phyloP scores from a whole-genome alignment of 2,797 vertebrate species.

The Melanogrammus aeglefinus region DNA sequence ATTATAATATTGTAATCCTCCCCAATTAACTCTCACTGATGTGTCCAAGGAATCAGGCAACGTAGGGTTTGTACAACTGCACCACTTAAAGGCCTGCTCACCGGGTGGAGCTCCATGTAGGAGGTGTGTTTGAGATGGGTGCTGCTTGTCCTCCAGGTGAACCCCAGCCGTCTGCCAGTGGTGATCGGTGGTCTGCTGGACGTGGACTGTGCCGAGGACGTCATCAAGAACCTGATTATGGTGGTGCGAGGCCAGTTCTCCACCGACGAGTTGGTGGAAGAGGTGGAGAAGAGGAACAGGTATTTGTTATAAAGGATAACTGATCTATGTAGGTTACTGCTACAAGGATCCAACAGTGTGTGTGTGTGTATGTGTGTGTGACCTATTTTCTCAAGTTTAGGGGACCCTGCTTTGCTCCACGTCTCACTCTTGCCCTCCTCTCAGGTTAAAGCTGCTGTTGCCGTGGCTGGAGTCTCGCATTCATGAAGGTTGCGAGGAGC shows the following conservation, averaged over 20 bases:
- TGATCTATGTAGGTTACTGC: no score
- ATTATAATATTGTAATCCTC: no score
- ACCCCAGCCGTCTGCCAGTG: conserved; percentile 86
- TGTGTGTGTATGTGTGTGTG: no score
- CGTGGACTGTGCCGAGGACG: conserved; percentile 90
- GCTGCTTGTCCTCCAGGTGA: conserved; percentile 71
- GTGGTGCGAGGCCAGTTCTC: conserved; percentile 86
- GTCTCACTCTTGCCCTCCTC: not conserved
- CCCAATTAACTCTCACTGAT: not conserved
- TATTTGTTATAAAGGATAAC: conserved; percentile 38
- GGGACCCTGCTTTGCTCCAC: not conserved
- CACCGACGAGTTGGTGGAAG: conserved; percentile 85
- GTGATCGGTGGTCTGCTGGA: conserved; percentile 90
- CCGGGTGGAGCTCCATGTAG: not conserved
- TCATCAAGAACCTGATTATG: conserved; percentile 79
- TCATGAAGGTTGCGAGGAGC: conserved; percentile 89
- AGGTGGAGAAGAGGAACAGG: conserved; percentile 94
- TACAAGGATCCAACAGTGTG: no score
- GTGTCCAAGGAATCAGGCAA: not conserved
- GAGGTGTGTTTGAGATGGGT: not conserved
- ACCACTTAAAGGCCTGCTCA: not conserved
- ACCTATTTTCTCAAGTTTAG: not conserved
- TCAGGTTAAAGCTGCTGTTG: conserved; percentile 85
- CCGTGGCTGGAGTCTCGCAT: conserved; percentile 90
- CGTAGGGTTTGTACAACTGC: not conserved